Base-by-base conservation (phyloP, 2,113 vertebrate genomes). In the Upupa epops region DNA sequence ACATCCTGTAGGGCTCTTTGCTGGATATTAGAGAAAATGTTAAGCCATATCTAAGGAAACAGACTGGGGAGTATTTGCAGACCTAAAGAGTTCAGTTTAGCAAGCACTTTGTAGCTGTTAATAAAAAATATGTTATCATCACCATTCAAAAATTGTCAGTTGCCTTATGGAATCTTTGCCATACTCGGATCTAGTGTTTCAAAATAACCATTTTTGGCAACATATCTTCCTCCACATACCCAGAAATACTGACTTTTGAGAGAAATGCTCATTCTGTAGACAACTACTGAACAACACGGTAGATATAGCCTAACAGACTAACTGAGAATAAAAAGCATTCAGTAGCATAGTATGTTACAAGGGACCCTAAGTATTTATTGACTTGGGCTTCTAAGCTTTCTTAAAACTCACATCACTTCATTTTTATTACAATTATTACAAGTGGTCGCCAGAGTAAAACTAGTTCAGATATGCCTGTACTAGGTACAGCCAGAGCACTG, bases 21-120 rank as follows among this genome's bases (percentile, higher is more conserved):
- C 34, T 85, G 34, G 7, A 83, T 93, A 52, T 58, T 55, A 75
- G 55, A 61, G 70, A 86, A 95, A 95, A 55, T 37, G 37, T 76
- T 66, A 66, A 92, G 55, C 93, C 86, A 95, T 86, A 86, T 93
- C 42, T 88, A 79, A 79, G 74, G 55, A 94, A 93, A 75, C 31
- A 84, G 59, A 22, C 29, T 76, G 20, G 3, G 42, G 26, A 73
- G 17, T 58, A 73, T 84, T 88, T 83, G 58, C 54, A 73, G 76
- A 48, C 42, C 76, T 63, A 80, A 0, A 2, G 42, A 71, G 31
- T 76, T 84, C 48, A 17, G 3, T 86, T 88, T 84, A 22, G 3
- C 22, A 86, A 86, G 73, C 54, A 37, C 4, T 92, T 61, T 82
- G 36, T 73, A 93, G 63, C 32, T 92, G 59, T 61, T 70, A 59